Percentiles rank a stretch among this genome's conserved stretches.
Evolutionary conservation across 2,888 invertebrate genomes (phyloP).

Genomic region (Girardia tigrina): DNA sequence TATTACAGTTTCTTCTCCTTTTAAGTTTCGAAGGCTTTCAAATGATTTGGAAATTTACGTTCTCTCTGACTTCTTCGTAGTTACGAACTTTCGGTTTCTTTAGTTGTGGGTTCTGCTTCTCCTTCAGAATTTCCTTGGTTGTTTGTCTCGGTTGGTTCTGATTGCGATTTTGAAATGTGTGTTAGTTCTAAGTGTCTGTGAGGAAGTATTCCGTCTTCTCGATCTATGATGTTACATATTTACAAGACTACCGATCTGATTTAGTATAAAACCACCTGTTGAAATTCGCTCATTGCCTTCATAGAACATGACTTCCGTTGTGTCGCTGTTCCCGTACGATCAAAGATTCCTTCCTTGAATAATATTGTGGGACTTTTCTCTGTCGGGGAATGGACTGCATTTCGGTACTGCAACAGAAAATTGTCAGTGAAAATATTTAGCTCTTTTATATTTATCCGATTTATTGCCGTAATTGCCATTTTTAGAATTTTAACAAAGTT

Average conservation of each 20-base stretch:
- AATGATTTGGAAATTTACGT: too few species aligned
- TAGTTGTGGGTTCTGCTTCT: too few species aligned
- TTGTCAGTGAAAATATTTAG: not conserved
- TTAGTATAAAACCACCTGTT: slow-evolving; percentile 9
- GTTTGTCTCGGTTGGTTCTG: too few species aligned
- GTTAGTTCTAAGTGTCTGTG: too few species aligned
- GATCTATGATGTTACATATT: too few species aligned
- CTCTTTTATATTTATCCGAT: not conserved
- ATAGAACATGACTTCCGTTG: slow-evolving; percentile 21
- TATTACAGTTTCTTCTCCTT: too few species aligned
- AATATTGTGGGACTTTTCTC: slow-evolving; percentile 8
- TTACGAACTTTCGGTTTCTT: too few species aligned
- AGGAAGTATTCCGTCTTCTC: too few species aligned
- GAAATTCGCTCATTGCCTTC: slow-evolving; percentile 12
- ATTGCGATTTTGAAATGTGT: too few species aligned
- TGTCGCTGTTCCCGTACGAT: not conserved
- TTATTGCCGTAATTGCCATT: slow-evolving; percentile 14
- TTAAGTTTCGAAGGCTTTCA: too few species aligned
- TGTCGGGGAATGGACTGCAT: slow-evolving; percentile 6
- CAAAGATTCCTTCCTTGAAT: slow-evolving; percentile 26
- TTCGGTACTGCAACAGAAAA: slow-evolving; percentile 28
- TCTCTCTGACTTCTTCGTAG: too few species aligned
- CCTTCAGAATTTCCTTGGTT: too few species aligned
- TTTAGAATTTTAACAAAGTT: not conserved
- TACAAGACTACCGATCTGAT: not conserved